Base-by-base conservation (phyloP, 2,797 vertebrate species). In the Malurus splendens region DNA sequence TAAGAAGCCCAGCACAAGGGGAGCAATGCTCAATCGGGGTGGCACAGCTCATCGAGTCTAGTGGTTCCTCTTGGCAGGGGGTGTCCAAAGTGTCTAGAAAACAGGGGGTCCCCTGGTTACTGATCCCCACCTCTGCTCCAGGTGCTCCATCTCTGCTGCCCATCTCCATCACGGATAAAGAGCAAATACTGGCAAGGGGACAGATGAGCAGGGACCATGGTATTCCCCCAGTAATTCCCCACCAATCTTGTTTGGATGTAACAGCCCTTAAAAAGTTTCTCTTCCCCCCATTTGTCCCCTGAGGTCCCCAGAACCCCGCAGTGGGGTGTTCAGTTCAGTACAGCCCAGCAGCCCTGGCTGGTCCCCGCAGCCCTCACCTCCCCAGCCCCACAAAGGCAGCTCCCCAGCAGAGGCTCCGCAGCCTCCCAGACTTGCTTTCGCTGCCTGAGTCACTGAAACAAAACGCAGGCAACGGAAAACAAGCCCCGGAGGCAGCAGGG, bases 351-450 rank as follows among this genome's bases (percentile, higher is more conserved):
- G 51, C 33, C n/a, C 50, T 7, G 50, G 10, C 50, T 92, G 20
- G 6, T 24, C 27, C 50, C 18, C 25, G 4, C 33, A 9, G 16
- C 20, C 23, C 18, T 56, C 33, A 70, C 28, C 30, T 24, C 32
- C 62, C 14, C 56, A 48, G 24, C 18, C 14, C 12, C 7, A 2
- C 10, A 17, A 12, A 30, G 13, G 27, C 61, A 71, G 38, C 25
- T 73, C 55, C 55, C n/a, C 14, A 9, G 94, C 52, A 41, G 93
- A 2, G 4, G 81, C 50, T 91, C 92, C 90, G 23, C 95, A 86
- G 95, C 97, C 96, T 98, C 97, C 98, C 97, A 98, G 98, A 98
- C 98, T 99, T 99, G 98, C 98, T 99, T 99, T 98, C 98, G 98
- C 98, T 98, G 98, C 98, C 98, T 99, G 98, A 97, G 98, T 97